phyloP scores from a whole-genome alignment of 2,888 invertebrate genomes.

The Metellina segmentata region DNA sequence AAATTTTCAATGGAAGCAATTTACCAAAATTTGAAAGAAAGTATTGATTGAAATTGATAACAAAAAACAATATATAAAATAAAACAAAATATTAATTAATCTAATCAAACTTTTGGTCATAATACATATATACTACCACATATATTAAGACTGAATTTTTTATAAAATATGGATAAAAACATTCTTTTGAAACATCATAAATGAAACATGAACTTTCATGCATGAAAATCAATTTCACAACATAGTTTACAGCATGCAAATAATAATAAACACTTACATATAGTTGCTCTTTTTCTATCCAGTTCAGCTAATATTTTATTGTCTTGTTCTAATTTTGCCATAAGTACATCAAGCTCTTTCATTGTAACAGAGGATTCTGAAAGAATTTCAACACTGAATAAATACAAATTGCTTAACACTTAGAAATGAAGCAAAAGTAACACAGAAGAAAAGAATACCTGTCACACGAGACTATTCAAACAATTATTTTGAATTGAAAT shows the following conservation, averaged over 20 bases:
- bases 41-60: no score
- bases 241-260: not conserved
- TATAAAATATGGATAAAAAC: no score
- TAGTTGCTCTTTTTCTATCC: conserved; percentile 82
- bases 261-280: conserved; percentile 57
- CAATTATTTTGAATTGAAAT: not conserved
- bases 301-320: conserved; percentile 90
- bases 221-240: not conserved
- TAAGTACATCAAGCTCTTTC: conserved; percentile 82
- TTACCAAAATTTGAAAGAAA: no score
- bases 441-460: no score
- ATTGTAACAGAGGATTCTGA: conserved; percentile 74
- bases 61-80: no score
- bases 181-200: no score
- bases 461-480: not conserved
- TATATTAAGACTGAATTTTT: not conserved
- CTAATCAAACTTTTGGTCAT: not conserved
- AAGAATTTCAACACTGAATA: conserved; percentile 5
- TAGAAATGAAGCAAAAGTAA: no score
- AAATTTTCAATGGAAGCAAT: no score
- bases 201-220: not conserved
- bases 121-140: not conserved
- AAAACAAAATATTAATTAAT: no score
- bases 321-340: conserved; percentile 95
- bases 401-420: no score